Base-by-base conservation (phyloP, 2,113 vertebrate genomes). In the Salvelinus fontinalis region DNA sequence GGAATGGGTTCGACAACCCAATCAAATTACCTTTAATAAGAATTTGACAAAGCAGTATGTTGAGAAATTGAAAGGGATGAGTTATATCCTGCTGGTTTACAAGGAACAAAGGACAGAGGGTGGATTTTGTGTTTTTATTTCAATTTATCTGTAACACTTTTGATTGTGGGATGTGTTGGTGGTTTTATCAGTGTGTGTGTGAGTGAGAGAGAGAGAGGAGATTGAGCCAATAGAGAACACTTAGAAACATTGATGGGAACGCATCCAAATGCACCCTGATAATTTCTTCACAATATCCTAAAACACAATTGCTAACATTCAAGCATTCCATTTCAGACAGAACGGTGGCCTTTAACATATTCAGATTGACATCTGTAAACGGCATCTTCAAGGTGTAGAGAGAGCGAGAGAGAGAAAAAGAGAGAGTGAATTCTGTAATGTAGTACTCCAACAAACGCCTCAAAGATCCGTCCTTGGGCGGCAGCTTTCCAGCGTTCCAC, bases 1-100 rank as follows among this genome's bases (percentile, higher is more conserved):
- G 51, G 27, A 57, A 60, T 31, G 71, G 16, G 67, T 68, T 14
- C 4, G 67, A 68, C 67, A 34, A 73, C 26, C 54, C 71, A 73
- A 73, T 73, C 51, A 73, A 29, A 73, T 59, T 57, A 57, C 16
- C 67, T n/a, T 20, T n/a, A 34, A 39, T 68, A n/a, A 34, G 31
- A 68, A 68, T 39, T 31, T 31, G 67, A 68, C 16, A 31, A 20
- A 31, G 18, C 29, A 27, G 67, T 29, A 34, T 39, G 67, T 68
- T 68, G 67, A 8, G 16, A 68, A 68, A 20, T 68, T 31, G 29
- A 68, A 68, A 68, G 1, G 31, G 18, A 20, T 16, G 16, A 39
- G 27, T 20, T 20, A 3, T 16, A 44, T 39, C 29, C 67, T 11
- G 24, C 67, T n/a, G 31, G n/a, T 39, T 68, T 39, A 16, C 18